Base-by-base conservation (phyloP, 2,888 invertebrate species). In the Malthinus seriepunctatus region DNA sequence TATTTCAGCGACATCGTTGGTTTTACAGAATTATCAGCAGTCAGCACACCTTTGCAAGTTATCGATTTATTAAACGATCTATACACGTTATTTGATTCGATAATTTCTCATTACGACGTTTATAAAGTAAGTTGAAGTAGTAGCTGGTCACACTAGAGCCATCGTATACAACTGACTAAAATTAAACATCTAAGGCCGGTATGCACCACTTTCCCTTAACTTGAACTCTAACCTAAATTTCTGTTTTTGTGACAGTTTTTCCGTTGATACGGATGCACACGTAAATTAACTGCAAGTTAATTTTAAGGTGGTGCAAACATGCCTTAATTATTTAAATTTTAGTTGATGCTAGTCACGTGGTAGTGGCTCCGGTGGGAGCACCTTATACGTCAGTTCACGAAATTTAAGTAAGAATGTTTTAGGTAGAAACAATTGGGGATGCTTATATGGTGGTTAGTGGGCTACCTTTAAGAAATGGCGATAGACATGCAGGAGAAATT, bases 1-100 rank as follows among this genome's bases (percentile, higher is more conserved):
- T 88, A 91, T 73, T 93, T 93, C 73, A 91, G 91, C 68, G 92
- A 93, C 70, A 89, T 93, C 62, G 91, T 92, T 1, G 92, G 91
- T 1, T 93, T 93, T 71, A 93, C 92, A 0, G 86, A 87, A 63
- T 78, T 93, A 14, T 91, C 91, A 2, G 91, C 91, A 0, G 84
- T 84, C 23, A 89, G 90, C 70, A 90, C 91, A 0, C 92, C 93
- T 0, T 83, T 92, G 75, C 87, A 89, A 88, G 90, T 95, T 1
- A 92, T 95, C 42, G 90, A 91, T 73, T 85, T 95, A 67, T 80
- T 95, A 42, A 95, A 95, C 74, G 93, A 93, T 72, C 80, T 95
- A 48, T 95, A 95, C 78, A 93, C 94, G 0, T 87, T 89, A 68
- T 94, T 93, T 72, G 95, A 95, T 73, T 88, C 90, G 0, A 91